A percentile compares a stretch with the other conserved stretches of the same genome.
Conservation (phyloP, 2,797 vertebrate species). For the Lagocephalus sceleratus region DNA sequence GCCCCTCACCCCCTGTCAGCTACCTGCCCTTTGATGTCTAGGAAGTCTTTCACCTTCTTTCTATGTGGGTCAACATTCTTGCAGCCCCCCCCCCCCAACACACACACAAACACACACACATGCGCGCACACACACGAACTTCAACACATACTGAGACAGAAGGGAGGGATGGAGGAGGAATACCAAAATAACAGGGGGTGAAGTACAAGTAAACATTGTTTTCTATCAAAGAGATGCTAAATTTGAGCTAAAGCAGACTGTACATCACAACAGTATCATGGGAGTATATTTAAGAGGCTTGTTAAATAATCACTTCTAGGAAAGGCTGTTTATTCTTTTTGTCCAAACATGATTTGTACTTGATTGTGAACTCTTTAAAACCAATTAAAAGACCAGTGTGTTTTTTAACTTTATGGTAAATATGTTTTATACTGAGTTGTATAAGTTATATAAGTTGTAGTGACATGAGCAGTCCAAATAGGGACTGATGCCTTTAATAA, state of each 20-base stretch:
- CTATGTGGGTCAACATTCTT: constrained; percentile 73
- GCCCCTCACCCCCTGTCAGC: constrained; percentile 66
- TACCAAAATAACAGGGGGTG: constrained; percentile 62
- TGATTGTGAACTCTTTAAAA: too few relatives aligned
- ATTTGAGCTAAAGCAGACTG: constrained; percentile 22
- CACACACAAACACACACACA: constrained; percentile 20
- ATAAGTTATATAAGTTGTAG: too few relatives aligned
- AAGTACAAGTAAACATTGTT: constrained; percentile 71
- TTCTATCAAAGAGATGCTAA: constrained; percentile 49
- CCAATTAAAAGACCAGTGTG: too few relatives aligned
- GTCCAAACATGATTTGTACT: too few relatives aligned
- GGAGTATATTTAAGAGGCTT: too few relatives aligned
- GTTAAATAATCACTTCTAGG: too few relatives aligned
- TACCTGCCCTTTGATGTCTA: constrained; percentile 78
- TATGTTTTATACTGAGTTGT: too few relatives aligned
- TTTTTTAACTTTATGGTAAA: too few relatives aligned
- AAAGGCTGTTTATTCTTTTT: too few relatives aligned
- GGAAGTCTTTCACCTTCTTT: constrained; percentile 73
- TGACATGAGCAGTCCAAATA: too few relatives aligned
- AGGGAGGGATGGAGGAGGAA: constrained; percentile 53
- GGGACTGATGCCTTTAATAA: too few relatives aligned
- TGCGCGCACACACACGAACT: constrained; percentile 27
- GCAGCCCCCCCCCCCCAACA: constrained; percentile 32
- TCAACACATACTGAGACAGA: constrained; percentile 28
- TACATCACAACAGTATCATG: not conserved